Evolutionary conservation across 1,140 invertebrate genomes (phyloP).

Genomic region (Onthophagus taurus): DNA sequence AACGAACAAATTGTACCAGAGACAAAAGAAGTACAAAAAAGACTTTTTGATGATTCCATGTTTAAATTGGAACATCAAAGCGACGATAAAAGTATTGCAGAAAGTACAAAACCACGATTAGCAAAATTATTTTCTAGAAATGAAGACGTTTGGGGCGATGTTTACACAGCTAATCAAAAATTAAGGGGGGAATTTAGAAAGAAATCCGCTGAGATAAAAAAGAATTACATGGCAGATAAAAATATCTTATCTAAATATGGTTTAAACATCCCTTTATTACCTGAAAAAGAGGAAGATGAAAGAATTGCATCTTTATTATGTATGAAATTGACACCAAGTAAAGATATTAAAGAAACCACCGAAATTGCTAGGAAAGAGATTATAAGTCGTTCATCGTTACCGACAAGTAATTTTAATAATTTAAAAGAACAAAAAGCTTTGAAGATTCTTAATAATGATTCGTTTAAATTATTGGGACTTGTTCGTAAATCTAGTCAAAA

Average conservation of each 20-base stretch:
- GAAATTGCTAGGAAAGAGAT: constrained; percentile 42
- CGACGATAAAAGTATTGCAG: constrained; percentile 66
- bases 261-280: constrained; percentile 65
- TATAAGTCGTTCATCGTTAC: constrained; percentile 46
- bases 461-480: not conserved
- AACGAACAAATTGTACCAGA: constrained; percentile 91
- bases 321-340: constrained; percentile 48
- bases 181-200: constrained; percentile 73
- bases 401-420: constrained; percentile 45
- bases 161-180: constrained; percentile 78
- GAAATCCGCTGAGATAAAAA: constrained; percentile 65
- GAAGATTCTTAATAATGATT: constrained; percentile 21
- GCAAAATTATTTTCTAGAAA: constrained; percentile 68
- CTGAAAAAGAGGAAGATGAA: constrained; percentile 69
- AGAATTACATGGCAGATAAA: constrained; percentile 55
- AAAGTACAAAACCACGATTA: constrained; percentile 59
- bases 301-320: constrained; percentile 68
- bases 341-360: constrained; percentile 44
- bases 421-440: constrained; percentile 31
- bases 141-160: constrained; percentile 75
- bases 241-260: constrained; percentile 67
- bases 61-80: constrained; percentile 88
- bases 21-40: constrained; percentile 79
- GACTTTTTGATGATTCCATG: constrained; percentile 91
- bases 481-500: too few species aligned